Conservation (phyloP, 1,140 invertebrate genomes). For the Zaprionus kolodkinae region DNA sequence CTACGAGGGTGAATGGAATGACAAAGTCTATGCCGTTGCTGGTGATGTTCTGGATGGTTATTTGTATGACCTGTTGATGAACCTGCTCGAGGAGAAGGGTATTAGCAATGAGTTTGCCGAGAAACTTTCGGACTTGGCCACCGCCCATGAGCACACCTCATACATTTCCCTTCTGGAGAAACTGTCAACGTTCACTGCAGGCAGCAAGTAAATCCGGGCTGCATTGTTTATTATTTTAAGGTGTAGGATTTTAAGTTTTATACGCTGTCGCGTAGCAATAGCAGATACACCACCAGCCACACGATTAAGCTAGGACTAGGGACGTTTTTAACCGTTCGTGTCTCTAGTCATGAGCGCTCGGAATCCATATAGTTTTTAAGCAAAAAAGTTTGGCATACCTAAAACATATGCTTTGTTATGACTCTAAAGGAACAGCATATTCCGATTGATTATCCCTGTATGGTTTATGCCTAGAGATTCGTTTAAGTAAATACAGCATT, state of each 20-base stretch:
- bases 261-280: not conserved
- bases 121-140: slow-evolving; percentile 93
- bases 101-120: slow-evolving; percentile 96
- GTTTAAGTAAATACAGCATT: slow-evolving; percentile 56
- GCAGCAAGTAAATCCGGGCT: slow-evolving; percentile 85
- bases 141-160: slow-evolving; percentile 94
- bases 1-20: slow-evolving; percentile 92
- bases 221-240: slow-evolving; percentile 49
- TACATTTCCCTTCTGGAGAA: slow-evolving; percentile 94
- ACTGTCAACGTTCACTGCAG: slow-evolving; percentile 92
- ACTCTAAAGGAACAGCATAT: slow-evolving; percentile 13
- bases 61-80: slow-evolving; percentile 96
- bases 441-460: slow-evolving; percentile 21
- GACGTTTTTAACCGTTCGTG: slow-evolving; percentile 54
- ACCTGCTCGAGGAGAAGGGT: slow-evolving; percentile 96
- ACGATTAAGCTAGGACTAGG: slow-evolving; percentile 68
- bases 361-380: slow-evolving; percentile 45
- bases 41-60: slow-evolving; percentile 96
- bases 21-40: slow-evolving; percentile 93
- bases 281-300: slow-evolving; percentile 11
- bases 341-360: slow-evolving; percentile 46
- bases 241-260: slow-evolving; percentile 73
- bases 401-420: slow-evolving; percentile 35
- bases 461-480: slow-evolving; percentile 23
- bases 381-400: slow-evolving; percentile 39